Evolutionary conservation across 2,113 vertebrate genomes (phyloP), one percentile per base, ranked within the genome.

Genomic region (Paraplagusia blochii): DNA sequence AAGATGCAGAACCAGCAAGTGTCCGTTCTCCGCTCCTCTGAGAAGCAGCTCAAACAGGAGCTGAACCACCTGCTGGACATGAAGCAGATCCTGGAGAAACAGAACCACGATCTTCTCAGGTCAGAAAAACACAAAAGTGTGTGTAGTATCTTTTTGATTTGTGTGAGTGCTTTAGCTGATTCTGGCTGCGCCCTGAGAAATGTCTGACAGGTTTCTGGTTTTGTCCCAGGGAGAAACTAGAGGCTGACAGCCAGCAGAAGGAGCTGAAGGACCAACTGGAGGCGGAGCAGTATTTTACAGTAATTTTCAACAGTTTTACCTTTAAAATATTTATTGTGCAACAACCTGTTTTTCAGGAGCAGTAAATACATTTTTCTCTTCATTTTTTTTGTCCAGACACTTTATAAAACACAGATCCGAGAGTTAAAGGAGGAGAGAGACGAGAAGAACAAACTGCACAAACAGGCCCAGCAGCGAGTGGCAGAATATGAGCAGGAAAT

Each of bases 21-120:
- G 74, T 94, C 91, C 33, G 85, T 89, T 42, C 79, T 98, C 58
- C 91, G 77, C 81, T 93, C 93, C 77, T 95, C 96, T 0, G 95
- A 98, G 83, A 98, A 98, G 57, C 95, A 96, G 77, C 86, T 98
- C 68, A 97, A 97, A 59, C 95, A 98, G 80, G 96, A 99, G 74
- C 89, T 96, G 70, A 98, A 96, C 81, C 94, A 95, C 74, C 91
- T 97, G 77, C 81, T 93, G 80, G 95, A 96, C 81, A 87, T 96
- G 72, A 97, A 94, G 90, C 87, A 91, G 67, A 94, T 84, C 64
- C 86, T 97, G 85, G 95, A 98, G 74, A 97, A 95, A 58, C 94
- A 96, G 79, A 96, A 94, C 75, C 89, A 91, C 17, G 94, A 98
- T 67, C 90, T 95, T 22, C 92, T 93, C 74, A 96, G 93, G 97